Evolutionary conservation across 2,113 vertebrate species (phyloP), one percentile per base, ranked within the genome.

Genomic region (Pterocles orientalis): DNA sequence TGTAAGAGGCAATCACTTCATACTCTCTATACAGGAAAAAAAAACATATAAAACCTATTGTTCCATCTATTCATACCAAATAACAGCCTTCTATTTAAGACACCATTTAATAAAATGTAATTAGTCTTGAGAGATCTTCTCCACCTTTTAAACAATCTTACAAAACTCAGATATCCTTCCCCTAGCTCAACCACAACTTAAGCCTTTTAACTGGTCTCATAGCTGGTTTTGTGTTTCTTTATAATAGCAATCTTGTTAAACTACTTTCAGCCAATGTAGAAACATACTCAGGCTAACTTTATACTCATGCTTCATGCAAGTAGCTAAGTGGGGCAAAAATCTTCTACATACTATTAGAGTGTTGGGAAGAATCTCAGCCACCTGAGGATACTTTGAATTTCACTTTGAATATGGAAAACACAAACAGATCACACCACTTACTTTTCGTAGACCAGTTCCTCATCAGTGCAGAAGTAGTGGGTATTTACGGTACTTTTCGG

Each of bases 361-460:
- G 43, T 8, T n/a, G 51, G 29, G 41, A 48, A 53, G 33, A 39
- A 25, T 23, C 48, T 58, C 43, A 7, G 14, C 62, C 41, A 41
- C 41, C 41, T 41, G 41, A 41, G 41, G 4, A 41, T 41, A 41
- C 41, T 41, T 14, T 41, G 41, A 41, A 41, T 41, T 41, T 20
- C 16, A 6, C 48, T 54, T 3, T 2, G 12, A 75, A 28, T 2
- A 17, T 0, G 26, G 33, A 45, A 54, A 62, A 7, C 36, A 12
- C 45, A 41, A 43, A 43, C 29, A 12, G 64, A 48, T 1, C 11
- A 2, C 41, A 57, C 39, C 70, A 98, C 99, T 99, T 98, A 99
- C 99, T 99, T 99, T 87, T 99, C 99, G 93, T 99, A 99, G 70
- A 99, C 95, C 94, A 99, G 98, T 82, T 99, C 99, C 65, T 99